Evolutionary conservation across 2,113 vertebrate species (phyloP).

Genomic region (Hyla sarda): DNA sequence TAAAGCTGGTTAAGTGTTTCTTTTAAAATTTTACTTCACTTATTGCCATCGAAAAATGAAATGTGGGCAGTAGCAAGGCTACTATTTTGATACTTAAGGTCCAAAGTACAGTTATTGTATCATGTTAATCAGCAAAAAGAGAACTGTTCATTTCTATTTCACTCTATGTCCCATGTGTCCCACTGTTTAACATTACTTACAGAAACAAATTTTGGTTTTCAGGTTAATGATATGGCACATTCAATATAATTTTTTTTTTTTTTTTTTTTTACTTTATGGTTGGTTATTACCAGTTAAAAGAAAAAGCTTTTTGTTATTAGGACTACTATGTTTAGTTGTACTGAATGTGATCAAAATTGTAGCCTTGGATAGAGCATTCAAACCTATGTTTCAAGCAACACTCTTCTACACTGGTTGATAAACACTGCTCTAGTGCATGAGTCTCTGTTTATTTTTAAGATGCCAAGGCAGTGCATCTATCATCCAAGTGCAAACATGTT

Average conservation of each 20-base stretch:
- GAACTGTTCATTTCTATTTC: background rate
- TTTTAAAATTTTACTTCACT: background rate
- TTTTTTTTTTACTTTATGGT: background rate
- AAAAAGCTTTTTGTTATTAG: background rate
- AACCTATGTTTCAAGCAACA: too few species aligned
- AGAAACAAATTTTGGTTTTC: background rate
- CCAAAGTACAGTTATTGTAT: background rate
- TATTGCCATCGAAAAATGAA: background rate
- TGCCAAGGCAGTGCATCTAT: too few species aligned
- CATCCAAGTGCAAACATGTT: too few species aligned
- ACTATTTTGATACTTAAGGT: background rate
- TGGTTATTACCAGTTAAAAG: background rate
- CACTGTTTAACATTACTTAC: background rate
- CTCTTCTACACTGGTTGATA: too few species aligned
- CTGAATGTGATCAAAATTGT: background rate
- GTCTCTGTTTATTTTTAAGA: too few species aligned
- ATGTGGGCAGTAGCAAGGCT: background rate
- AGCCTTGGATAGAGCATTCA: background rate
- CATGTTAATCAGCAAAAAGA: background rate
- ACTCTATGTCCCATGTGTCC: background rate
- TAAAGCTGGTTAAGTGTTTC: background rate
- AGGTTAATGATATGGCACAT: background rate
- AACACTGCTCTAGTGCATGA: too few species aligned
- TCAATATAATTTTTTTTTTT: too few species aligned
- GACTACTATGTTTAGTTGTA: background rate